These are phyloP conservation scores for Lampris incognitus DNA, from an alignment of 2,113 vertebrate genomes.

Conservation along the genomic window DNA sequence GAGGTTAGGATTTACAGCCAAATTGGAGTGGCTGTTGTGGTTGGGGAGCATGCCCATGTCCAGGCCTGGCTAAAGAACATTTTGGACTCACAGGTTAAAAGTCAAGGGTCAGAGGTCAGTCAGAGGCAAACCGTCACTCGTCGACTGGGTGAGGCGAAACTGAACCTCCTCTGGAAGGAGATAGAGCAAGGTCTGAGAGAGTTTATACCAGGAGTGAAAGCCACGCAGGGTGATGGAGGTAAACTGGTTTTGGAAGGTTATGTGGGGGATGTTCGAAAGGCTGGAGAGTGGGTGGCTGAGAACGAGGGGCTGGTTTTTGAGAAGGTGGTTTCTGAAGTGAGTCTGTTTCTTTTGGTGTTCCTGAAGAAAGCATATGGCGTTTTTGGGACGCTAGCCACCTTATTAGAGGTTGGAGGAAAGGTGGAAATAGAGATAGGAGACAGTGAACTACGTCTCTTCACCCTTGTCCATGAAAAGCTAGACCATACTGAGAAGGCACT, in stretches of 20 bases:
- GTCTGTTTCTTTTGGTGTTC: slow-evolving; percentile 49
- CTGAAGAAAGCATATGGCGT: slow-evolving; percentile 44
- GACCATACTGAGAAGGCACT: slow-evolving; percentile 21
- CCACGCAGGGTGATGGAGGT: slow-evolving; percentile 29
- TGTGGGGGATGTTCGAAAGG: slow-evolving; percentile 46
- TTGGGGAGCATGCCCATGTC: slow-evolving; percentile 35
- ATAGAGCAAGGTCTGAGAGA: slow-evolving; percentile 37
- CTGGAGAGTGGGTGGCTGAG: slow-evolving; percentile 30
- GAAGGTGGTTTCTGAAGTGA: slow-evolving; percentile 31
- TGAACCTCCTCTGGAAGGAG: slow-evolving; percentile 57
- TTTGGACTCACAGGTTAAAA: not conserved
- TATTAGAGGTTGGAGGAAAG: slow-evolving; percentile 39
- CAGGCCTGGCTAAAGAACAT: not conserved
- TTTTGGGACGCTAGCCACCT: slow-evolving; percentile 2
- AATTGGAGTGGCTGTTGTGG: slow-evolving; percentile 23
- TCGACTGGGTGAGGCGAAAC: slow-evolving; percentile 55
- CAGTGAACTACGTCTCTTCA: slow-evolving; percentile 49
- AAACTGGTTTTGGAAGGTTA: slow-evolving; percentile 53
- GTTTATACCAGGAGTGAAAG: slow-evolving; percentile 38
- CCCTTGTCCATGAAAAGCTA: slow-evolving; percentile 40
- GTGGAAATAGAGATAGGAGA: slow-evolving; percentile 59
- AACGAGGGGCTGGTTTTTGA: slow-evolving; percentile 35
- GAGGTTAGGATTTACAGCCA: slow-evolving; percentile 39
- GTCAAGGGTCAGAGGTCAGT: not conserved
- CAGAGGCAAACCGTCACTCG: slow-evolving; percentile 18